Evolutionary conservation across 2,113 vertebrate genomes (phyloP), one percentile per base, ranked within the genome.

Genomic region (Brachyistius frenatus): DNA sequence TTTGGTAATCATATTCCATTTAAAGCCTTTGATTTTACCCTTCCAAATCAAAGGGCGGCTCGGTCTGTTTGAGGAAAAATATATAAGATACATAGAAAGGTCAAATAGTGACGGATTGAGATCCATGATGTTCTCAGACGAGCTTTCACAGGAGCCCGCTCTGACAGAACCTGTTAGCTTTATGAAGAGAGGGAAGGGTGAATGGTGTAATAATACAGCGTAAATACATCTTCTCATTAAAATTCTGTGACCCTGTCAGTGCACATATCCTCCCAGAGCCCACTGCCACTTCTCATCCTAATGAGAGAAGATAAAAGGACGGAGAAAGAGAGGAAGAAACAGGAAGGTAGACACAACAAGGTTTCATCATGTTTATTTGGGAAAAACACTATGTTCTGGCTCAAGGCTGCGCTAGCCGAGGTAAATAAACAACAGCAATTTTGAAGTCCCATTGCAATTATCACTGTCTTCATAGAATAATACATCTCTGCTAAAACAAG

Each of bases 141-240:
- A 62, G 5, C 5, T 73, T 76, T 66, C n/a, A 53, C 57, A 78
- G 10, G 7, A 33, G 15, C 39, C 15, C 16, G 30, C 35, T 33
- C 33, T 56, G 65, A 71, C 37, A 58, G 55, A 61, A 67, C 52
- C 37, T 63, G 30, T 41, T 57, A 23, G 30, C 23, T 64, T 64
- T 14, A 35, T 58, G 47, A 57, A 74, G 63, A 30, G 15, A 61
- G 60, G 37, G 64, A 46, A 64, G 49, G 16, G 56, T 32, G 49
- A 58, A 44, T 79, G 54, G 31, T 71, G 74, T 41, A 60, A 80
- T 71, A 67, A 76, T n/a, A 32, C 54, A 68, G 60, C 52, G 55
- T 85, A 73, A 77, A 85, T 76, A 66, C 67, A 71, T 68, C 49
- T 41, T 52, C 73, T 78, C 81, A 86, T 90, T 84, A 85, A 82